Base-by-base conservation (phyloP, 2,888 invertebrate genomes). In the Zygaena filipendulae region DNA sequence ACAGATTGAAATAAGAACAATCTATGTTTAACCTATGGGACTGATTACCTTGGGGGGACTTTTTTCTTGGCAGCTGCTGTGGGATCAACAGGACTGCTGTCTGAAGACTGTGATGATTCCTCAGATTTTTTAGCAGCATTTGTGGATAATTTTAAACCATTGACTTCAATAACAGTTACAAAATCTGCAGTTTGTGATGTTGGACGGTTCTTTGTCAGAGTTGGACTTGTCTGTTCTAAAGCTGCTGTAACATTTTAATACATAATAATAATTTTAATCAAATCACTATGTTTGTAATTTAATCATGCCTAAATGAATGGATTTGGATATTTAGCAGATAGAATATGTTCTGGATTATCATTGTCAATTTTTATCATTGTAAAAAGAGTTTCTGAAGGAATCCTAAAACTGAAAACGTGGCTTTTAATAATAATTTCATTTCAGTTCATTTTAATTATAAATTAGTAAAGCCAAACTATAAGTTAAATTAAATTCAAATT, bases 151-250 rank as follows among this genome's bases (percentile, higher is more conserved):
- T 87, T 87, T 50, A 86, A 75, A 60, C 92, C 92, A 67, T 92
- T 92, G 20, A 93, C 92, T 84, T 92, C 91, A 49, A 93, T 93
- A 42, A 93, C 92, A 36, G 92, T 93, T 42, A 93, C 87, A 72
- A 92, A 93, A 68, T 91, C 81, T 58, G 68, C 80, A 40, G 66
- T 59, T 70, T 80, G 79, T 54, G 80, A 80, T 35, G 66, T 59
- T 59, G 80, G 80, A 69, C 77, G 79, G 74, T 64, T 72, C 62
- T 72, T 72, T 46, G 55, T 49, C 61, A 59, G 61, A 34, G 51
- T 64, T 58, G 67, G 67, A 68, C 71, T 69, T 55, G 58, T 52
- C 59, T 63, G 50, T 47, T 72, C 75, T 63, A 59, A 47, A 45
- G 55, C 64, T 69, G 58, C 53, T 62, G 56, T 33, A 48, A 52